These are phyloP conservation scores for Stenopsyche tienmushanensis DNA, from an alignment of 1,140 invertebrate genomes.

Conservation along the genomic window DNA sequence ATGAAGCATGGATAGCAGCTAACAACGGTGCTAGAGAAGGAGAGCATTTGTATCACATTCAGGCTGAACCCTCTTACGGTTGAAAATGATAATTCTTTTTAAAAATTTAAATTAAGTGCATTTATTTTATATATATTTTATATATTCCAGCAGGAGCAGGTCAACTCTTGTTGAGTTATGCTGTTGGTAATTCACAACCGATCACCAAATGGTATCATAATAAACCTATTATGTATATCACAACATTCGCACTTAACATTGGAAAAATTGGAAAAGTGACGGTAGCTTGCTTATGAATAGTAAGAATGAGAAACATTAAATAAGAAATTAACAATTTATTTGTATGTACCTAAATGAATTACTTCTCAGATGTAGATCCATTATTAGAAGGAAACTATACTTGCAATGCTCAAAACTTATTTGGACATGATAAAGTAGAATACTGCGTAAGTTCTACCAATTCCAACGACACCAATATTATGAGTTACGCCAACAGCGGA, in stretches of 20 bases:
- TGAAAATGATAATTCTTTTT: slow-evolving; percentile 1
- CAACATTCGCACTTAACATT: slow-evolving; percentile 63
- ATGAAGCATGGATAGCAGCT: slow-evolving; percentile 84
- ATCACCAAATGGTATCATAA: slow-evolving; percentile 64
- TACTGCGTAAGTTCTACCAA: slow-evolving; percentile 77
- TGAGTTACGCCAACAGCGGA: slow-evolving; percentile 65
- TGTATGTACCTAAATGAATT: neutral
- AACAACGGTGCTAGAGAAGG: slow-evolving; percentile 78
- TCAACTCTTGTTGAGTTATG: slow-evolving; percentile 59
- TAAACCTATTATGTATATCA: slow-evolving; percentile 61
- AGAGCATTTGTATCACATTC: slow-evolving; percentile 48
- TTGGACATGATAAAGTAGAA: slow-evolving; percentile 78
- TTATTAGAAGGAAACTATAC: slow-evolving; percentile 81
- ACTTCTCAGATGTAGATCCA: slow-evolving; percentile 54
- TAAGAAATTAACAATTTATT: too few relatives aligned
- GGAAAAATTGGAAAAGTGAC: slow-evolving; percentile 59
- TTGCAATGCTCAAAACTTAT: slow-evolving; percentile 79
- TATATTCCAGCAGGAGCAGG: slow-evolving; percentile 45
- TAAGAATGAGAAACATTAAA: slow-evolving; percentile 43
- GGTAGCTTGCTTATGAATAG: slow-evolving; percentile 64
- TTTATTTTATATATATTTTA: neutral
- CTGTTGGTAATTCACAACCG: slow-evolving; percentile 64
- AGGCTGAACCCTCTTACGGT: slow-evolving; percentile 44
- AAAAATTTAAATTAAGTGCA: neutral
- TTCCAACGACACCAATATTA: slow-evolving; percentile 66